Conservation (phyloP, 2,113 vertebrate species). For the Ctenodactylus gundi region DNA sequence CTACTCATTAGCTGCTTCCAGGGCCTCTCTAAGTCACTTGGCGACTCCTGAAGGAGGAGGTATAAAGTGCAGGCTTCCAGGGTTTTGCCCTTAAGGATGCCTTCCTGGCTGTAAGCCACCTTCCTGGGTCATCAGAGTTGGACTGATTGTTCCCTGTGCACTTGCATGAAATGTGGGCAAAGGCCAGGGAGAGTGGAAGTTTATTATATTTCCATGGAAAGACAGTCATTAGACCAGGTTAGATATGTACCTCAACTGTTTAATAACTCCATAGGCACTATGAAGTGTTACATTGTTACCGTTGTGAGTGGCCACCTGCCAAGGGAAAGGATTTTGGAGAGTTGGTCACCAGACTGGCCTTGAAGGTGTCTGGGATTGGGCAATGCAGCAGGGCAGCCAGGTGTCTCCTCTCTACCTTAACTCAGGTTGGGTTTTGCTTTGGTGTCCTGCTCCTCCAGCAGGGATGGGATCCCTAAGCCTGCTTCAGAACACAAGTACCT, state of each 20-base stretch:
- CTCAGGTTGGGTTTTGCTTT: not conserved
- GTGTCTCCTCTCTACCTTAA: not conserved
- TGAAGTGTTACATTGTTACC: not conserved
- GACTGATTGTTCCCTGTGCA: not conserved
- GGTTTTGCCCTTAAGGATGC: not conserved
- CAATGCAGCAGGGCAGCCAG: not conserved
- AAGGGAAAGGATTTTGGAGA: not conserved
- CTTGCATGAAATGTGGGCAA: not conserved
- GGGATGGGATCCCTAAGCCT: not conserved
- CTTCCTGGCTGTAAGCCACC: not conserved
- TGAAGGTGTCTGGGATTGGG: not conserved
- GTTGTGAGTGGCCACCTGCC: not conserved
- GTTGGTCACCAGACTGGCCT: not conserved
- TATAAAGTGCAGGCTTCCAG: not conserved
- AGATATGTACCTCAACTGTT: not conserved
- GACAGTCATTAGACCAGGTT: not conserved
- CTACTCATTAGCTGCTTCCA: not conserved
- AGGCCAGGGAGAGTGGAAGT: not conserved
- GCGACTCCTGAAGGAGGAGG: fast-evolving
- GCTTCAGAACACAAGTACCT: not conserved
- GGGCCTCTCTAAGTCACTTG: not conserved
- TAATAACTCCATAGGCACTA: too few species aligned
- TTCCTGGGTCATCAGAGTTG: not conserved
- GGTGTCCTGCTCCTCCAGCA: not conserved
- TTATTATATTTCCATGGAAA: not conserved